Evolutionary conservation across 2,113 vertebrate species (phyloP), one percentile per base, ranked within the genome.

Genomic region (Dromaius novaehollandiae): DNA sequence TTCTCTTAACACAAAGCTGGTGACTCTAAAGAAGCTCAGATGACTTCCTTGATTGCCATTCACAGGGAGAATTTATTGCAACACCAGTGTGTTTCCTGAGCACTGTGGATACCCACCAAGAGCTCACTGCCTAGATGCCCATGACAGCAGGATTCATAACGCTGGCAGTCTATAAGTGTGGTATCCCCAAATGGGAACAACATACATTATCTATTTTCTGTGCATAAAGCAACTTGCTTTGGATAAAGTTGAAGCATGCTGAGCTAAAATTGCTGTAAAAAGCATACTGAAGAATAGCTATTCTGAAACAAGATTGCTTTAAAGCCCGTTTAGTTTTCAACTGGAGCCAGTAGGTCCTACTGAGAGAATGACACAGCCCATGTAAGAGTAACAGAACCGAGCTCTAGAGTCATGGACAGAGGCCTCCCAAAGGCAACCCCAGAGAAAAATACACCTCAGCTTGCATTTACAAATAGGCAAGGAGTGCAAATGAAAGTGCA

Each of bases 141-240:
- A 4, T 34, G n/a, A 48, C 38, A 70, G n/a, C 63, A 77, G 6
- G 3, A 2, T 8, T 81, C 5, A 0, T 48, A 55, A 36, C 44
- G 18, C 5, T 14, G 26, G 11, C 19, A 42, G 51, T 19, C 38
- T 19, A 2, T 3, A 50, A 16, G 4, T 30, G 17, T 1, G 1
- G 4, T 69, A 81, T 36, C 11, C 66, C 28, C 44, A 68, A 40
- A 7, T 8, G 28, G 48, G 19, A 89, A 28, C 14, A 48, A 21
- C 20, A 58, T 5, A 16, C 9, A 3, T 40, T 44, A 50, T 20
- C 8, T 42, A 9, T 40, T 65, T 28, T 44, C 70, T 69, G 11
- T 44, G 7, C 3, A 24, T 13, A 46, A 80, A 91, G 11, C 6
- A 74, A 9, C 3, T 25, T 36, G 14, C 13, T 36, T 50, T 77